A percentile compares a stretch with the other conserved stretches of the same genome.
Evolutionary conservation across 2,113 vertebrate species (phyloP).

Genomic region (Urocolius indicus): DNA sequence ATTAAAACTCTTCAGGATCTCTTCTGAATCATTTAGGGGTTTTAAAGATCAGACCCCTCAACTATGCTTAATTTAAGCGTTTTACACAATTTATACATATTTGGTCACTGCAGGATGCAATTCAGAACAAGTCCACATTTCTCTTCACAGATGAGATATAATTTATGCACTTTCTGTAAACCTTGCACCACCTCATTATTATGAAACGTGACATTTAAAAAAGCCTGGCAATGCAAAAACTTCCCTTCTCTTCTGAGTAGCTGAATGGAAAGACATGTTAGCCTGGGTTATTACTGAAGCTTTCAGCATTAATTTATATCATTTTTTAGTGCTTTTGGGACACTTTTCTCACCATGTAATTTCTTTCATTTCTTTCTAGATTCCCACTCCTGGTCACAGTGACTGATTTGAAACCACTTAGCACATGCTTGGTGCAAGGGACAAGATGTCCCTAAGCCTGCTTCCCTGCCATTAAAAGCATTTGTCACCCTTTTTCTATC

Average conservation of each 20-base stretch:
- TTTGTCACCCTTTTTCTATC: background rate
- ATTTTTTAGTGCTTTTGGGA: constrained; percentile 33
- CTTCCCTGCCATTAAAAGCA: background rate
- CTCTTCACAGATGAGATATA: background rate
- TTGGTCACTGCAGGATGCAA: background rate
- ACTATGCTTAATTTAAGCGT: background rate
- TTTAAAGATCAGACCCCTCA: background rate
- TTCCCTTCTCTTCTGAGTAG: background rate
- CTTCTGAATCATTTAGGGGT: background rate
- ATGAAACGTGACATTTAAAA: constrained; percentile 19
- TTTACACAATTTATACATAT: background rate
- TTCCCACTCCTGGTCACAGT: background rate
- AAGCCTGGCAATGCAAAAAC: background rate
- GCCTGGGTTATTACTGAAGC: background rate
- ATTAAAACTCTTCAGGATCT: background rate
- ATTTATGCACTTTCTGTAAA: constrained; percentile 12
- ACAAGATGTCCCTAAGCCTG: background rate
- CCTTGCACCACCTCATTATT: background rate
- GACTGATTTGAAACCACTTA: constrained; percentile 21
- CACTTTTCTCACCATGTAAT: background rate
- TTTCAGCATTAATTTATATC: constrained; percentile 47
- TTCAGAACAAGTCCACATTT: background rate
- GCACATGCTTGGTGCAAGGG: background rate
- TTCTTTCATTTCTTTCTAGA: background rate
- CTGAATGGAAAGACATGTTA: background rate